Evolutionary conservation across 2,797 vertebrate species (phyloP).

Genomic region (Sandelia bainsii): DNA sequence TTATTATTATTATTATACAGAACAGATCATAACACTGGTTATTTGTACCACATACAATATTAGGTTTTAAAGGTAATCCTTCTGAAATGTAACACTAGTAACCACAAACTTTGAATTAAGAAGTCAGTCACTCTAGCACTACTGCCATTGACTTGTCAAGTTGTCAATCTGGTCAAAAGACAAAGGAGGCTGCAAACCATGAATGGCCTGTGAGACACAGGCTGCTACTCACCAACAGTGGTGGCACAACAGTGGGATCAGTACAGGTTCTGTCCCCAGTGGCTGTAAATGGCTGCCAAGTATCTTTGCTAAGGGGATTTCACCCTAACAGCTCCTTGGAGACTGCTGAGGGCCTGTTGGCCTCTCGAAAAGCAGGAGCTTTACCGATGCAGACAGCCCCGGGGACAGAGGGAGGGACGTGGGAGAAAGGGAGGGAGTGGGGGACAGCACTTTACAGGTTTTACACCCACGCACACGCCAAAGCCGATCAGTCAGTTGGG

Average conservation of each 20-base stretch:
- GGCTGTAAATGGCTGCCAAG: constrained; percentile 71
- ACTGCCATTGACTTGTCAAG: background rate
- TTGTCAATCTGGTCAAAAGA: constrained; percentile 13
- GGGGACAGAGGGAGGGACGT: constrained; percentile 42
- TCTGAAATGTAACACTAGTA: constrained; percentile 1
- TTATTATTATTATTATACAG: too few species aligned
- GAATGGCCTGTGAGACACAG: constrained; percentile 22
- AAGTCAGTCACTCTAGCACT: constrained; percentile 14
- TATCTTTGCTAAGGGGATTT: constrained; percentile 74
- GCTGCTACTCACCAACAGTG: constrained; percentile 25
- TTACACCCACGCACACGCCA: constrained; percentile 77
- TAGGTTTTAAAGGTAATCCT: background rate
- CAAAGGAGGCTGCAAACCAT: constrained; percentile 13
- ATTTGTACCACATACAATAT: background rate
- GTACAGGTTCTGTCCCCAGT: constrained; percentile 61
- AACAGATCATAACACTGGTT: background rate
- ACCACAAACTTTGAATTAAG: constrained; percentile 14
- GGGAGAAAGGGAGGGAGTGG: constrained; percentile 27
- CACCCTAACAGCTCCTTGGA: constrained; percentile 77
- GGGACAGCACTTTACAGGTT: constrained; percentile 75
- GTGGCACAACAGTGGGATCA: constrained; percentile 56
- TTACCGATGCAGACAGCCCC: constrained; percentile 62
- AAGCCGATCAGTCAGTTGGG: constrained; percentile 75
- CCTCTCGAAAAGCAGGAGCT: constrained; percentile 58
- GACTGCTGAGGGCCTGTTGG: constrained; percentile 60